Evolutionary conservation across 1,140 invertebrate species (phyloP), one percentile per base, ranked within the genome.

Genomic region (Hyposmocoma kahamanoa): DNA sequence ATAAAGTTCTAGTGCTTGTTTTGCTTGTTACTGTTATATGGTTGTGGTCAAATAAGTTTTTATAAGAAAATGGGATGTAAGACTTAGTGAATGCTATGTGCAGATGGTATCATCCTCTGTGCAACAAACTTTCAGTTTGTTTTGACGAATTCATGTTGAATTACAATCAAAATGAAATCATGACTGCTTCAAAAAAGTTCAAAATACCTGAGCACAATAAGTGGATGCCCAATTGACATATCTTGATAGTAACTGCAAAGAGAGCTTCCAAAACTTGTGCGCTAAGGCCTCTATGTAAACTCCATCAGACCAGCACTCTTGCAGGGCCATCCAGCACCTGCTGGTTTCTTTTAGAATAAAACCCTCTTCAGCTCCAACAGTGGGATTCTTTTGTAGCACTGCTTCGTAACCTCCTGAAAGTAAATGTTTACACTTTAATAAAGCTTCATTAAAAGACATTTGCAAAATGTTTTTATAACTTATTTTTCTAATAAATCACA

Each of bases 191-290:
- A 28, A 28, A 28, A 28, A 28, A 11, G 24, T 11, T 28, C n/a
- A n/a, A n/a, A n/a, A n/a, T 66, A 87, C 86, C 66, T 86, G 75
- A 52, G 60, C 64, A 63, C 76, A 81, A 53, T 67, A 72, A 13
- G 48, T 76, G 26, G 83, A 72, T 19, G 91, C 87, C 94, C 94
- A 97, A 11, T 88, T 89, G 19, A 87, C 84, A 76, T 94, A 94
- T 59, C 96, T 90, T 20, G 93, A 89, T 18, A 95, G 62, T 21
- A 97, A 87, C 86, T 97, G 95, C 20, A 97, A 81, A 38, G 90
- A 93, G 4, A 97, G 86, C 80, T 96, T 97, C 91, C 94, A 97
- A 85, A 97, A 96, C 67, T 94, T 92, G 59, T 93, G 91, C 57
- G 91, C 88, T 1, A 97, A 72, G 42, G 92, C 90, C 3, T 87